phyloP scores from a whole-genome alignment of 2,113 vertebrate genomes.

The Donacobius atricapilla region DNA sequence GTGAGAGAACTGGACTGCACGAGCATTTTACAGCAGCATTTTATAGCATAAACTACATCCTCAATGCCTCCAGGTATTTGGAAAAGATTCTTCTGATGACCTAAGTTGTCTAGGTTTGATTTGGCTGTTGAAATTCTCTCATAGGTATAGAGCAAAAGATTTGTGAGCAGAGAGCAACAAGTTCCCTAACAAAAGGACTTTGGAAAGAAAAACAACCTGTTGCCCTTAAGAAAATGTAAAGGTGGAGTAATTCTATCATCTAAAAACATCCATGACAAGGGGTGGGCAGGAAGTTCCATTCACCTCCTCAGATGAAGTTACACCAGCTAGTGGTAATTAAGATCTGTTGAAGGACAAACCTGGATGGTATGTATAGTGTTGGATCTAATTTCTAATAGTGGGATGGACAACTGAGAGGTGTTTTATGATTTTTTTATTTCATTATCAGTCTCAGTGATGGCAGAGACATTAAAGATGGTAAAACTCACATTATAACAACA shows the following conservation, averaged over 20 bases:
- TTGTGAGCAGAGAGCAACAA: neutral
- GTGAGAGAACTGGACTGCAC: neutral
- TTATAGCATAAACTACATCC: neutral
- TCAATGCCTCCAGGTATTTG: neutral
- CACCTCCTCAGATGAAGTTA: neutral
- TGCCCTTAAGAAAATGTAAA: neutral
- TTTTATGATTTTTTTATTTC: no score
- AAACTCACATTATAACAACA: no score
- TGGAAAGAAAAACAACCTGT: neutral
- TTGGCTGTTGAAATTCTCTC: neutral
- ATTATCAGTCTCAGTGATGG: no score
- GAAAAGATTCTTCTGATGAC: neutral
- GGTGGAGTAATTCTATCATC: neutral
- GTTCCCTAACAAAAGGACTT: neutral
- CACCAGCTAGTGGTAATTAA: neutral
- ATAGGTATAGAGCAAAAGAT: neutral
- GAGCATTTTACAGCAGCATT: neutral
- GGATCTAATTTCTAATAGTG: no score
- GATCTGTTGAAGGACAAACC: neutral
- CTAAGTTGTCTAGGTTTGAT: neutral
- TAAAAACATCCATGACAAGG: neutral
- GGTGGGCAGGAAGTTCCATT: neutral
- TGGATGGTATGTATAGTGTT: neutral
- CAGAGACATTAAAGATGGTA: no score
- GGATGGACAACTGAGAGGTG: no score